Percentiles rank a stretch among this genome's conserved stretches.
Conservation (phyloP, 2,113 vertebrate genomes). For the Lichenostomus cassidix region DNA sequence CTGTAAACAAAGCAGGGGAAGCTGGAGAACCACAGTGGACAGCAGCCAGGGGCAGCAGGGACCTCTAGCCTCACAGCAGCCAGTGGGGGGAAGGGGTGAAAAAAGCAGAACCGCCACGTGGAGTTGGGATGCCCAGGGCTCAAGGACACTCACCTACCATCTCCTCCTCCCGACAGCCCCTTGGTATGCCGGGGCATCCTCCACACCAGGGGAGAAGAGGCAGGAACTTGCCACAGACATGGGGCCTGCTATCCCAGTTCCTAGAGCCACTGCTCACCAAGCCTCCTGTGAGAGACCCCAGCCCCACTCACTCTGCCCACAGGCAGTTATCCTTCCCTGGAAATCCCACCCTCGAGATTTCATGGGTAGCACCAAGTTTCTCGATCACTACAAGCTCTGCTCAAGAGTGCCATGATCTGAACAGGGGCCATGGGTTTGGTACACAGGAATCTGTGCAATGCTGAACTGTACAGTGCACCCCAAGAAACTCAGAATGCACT, state of each 20-base stretch:
- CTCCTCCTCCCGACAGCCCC: neutral
- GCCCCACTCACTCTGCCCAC: accelerated
- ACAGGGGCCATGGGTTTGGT: accelerated
- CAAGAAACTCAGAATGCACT: neutral
- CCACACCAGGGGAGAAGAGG: accelerated
- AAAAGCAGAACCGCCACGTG: neutral
- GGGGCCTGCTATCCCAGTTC: neutral
- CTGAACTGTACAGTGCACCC: neutral
- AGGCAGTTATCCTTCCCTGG: neutral
- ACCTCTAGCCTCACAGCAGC: neutral
- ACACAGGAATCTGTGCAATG: neutral
- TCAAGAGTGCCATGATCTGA: accelerated
- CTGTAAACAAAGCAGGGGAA: slow-evolving; percentile 38
- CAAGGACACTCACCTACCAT: neutral
- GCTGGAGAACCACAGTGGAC: neutral
- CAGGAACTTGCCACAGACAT: neutral
- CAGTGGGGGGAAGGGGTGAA: neutral
- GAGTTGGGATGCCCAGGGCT: neutral
- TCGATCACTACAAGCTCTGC: accelerated
- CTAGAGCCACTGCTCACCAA: neutral
- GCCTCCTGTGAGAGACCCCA: accelerated
- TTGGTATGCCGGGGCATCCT: accelerated
- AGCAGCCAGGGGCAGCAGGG: neutral
- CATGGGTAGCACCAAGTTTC: neutral
- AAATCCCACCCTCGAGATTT: neutral